These are phyloP conservation scores for Crotalus horridus DNA, from an alignment of 2,113 vertebrate species.

Conservation along the genomic window DNA sequence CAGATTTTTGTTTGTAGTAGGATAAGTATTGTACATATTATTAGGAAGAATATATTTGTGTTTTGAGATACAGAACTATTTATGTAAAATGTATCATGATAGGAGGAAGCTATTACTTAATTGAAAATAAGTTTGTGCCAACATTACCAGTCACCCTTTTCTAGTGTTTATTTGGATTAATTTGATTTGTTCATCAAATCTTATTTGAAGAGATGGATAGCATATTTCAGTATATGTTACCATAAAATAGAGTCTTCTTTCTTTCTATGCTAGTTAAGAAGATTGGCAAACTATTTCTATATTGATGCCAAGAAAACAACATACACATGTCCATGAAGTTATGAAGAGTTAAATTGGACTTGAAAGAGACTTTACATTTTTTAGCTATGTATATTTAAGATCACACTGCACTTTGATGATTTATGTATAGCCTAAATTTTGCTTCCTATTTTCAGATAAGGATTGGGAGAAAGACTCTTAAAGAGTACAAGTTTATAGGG, in stretches of 20 bases:
- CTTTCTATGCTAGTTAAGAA: neutral
- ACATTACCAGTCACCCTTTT: neutral
- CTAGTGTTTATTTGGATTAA: neutral
- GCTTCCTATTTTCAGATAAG: neutral
- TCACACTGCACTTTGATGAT: neutral
- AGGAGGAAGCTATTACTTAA: neutral
- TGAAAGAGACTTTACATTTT: neutral
- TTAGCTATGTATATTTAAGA: neutral
- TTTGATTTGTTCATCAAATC: neutral
- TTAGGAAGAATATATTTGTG: neutral
- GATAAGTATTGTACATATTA: neutral
- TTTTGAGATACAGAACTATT: neutral
- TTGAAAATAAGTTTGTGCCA: neutral
- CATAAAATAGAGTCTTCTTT: neutral
- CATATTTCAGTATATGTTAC: neutral
- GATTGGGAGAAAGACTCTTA: neutral
- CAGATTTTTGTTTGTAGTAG: neutral
- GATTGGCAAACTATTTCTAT: neutral
- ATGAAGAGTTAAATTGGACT: neutral
- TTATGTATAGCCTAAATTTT: neutral
- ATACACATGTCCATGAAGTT: neutral
- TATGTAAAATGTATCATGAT: neutral
- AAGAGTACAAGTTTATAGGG: neutral
- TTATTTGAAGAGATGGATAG: neutral
- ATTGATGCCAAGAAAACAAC: neutral